Base-by-base conservation (phyloP, 2,888 invertebrate genomes). In the Agonopterix alstromeriana region DNA sequence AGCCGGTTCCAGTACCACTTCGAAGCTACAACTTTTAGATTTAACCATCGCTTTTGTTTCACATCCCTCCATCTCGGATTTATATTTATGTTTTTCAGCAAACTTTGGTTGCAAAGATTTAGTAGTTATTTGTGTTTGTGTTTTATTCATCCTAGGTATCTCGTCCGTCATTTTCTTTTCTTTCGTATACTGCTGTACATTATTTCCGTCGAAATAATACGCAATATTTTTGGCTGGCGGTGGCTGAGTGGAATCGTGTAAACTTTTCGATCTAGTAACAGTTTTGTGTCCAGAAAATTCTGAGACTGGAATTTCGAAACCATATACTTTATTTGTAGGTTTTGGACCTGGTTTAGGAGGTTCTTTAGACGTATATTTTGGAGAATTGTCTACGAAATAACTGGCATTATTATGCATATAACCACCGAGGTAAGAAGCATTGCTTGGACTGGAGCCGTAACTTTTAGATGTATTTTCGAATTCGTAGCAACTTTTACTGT, bases 401-500 rank as follows among this genome's bases (percentile, higher is more conserved):
- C 38, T 10, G 63, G 56, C 1, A 60, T 90, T 82, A 69, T 91
- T 90, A 70, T 74, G 85, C 82, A 92, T 90, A 50, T 90, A 91
- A 14, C 89, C 87, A 40, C 84, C 89, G 46, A 91, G 89, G 56
- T 87, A 88, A 1, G 77, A 74, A 5, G 80, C 88, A 12, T 90
- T 90, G 60, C 92, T 92, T 0, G 92, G 92, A 71, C 92, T 92
- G 0, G 91, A 91, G 0, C 92, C 92, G 48, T 92, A 92, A 36
- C 92, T 92, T 71, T 92, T 92, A 0, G 92, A 91, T 0, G 87
- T 67, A 48, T 89, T 88, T 17, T 90, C 88, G 43, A 90, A 90
- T 59, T 88, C 89, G 57, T 85, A 86, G 54, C 86, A 89, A 50
- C 89, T 89, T 57, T 89, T 86, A 53, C 88, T 89, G 12, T 77